A percentile compares a stretch with the other conserved stretches of the same genome.
Conservation (phyloP, 2,797 vertebrate genomes). For the Chelidonichthys spinosus region DNA sequence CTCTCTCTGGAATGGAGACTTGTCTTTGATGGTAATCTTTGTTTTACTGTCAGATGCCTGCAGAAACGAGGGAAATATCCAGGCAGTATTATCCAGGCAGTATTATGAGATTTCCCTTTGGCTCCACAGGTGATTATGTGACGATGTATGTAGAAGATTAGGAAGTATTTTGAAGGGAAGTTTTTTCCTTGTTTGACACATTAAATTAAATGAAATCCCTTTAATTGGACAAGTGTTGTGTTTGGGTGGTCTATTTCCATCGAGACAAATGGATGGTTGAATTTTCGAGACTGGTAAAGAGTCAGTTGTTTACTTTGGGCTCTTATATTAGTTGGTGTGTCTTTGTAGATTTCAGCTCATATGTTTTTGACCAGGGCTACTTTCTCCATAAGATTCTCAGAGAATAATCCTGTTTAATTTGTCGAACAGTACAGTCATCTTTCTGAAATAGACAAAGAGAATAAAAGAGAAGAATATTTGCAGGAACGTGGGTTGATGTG, state of each 20-base stretch:
- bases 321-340: conserved; percentile 4
- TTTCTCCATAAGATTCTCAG: background rate
- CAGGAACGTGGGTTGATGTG: background rate
- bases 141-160: conserved; percentile 45
- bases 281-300: background rate
- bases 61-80: conserved; percentile 28
- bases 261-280: background rate
- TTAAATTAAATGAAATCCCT: conserved; percentile 30
- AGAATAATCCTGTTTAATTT: no score
- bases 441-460: background rate
- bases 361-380: background rate
- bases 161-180: conserved; percentile 38
- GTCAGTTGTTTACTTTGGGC: background rate
- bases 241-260: conserved; percentile 58
- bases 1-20: conserved; percentile 29
- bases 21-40: conserved; percentile 33
- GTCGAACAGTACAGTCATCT: background rate
- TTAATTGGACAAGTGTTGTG: conserved; percentile 14
- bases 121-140: conserved; percentile 33
- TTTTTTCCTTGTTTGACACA: conserved; percentile 31
- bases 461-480: background rate
- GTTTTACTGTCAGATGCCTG: conserved; percentile 8
- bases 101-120: conserved; percentile 65
- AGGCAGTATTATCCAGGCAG: conserved; percentile 55
- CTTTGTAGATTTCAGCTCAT: background rate